Conservation (phyloP, 2,113 vertebrate species). For the Calcarius ornatus region DNA sequence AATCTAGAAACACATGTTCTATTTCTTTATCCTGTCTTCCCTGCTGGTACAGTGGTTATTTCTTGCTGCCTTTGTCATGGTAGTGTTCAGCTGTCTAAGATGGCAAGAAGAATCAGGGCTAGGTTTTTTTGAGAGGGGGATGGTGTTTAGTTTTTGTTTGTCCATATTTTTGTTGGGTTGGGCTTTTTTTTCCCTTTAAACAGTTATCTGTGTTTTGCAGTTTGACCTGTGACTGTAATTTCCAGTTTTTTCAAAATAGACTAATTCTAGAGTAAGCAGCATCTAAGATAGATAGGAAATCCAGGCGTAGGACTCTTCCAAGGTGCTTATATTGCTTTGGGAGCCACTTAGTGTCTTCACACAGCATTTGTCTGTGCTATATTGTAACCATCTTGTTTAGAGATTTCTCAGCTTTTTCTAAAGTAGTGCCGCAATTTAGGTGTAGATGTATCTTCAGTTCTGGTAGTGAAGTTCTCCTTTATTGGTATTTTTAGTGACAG, state of each 20-base stretch:
- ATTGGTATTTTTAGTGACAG: background rate
- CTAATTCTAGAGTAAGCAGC: background rate
- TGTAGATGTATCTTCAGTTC: background rate
- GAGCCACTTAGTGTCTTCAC: background rate
- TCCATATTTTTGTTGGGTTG: background rate
- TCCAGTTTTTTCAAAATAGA: background rate
- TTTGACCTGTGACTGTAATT: background rate
- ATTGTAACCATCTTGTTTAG: background rate
- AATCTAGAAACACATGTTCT: background rate
- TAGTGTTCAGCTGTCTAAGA: background rate
- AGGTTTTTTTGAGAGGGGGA: accelerated
- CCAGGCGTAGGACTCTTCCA: background rate
- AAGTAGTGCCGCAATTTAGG: background rate
- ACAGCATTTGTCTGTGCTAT: accelerated
- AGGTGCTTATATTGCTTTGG: background rate
- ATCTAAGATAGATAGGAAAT: background rate
- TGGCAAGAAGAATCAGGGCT: background rate
- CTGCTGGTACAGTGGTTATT: background rate
- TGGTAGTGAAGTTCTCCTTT: background rate
- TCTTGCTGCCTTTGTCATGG: background rate
- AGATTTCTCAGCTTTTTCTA: background rate
- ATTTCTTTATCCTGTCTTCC: background rate
- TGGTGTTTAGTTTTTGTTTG: background rate
- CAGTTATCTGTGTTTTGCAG: background rate
- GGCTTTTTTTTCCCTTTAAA: background rate